Base-by-base conservation (phyloP, 2,888 invertebrate genomes). In the Laothoe populi region DNA sequence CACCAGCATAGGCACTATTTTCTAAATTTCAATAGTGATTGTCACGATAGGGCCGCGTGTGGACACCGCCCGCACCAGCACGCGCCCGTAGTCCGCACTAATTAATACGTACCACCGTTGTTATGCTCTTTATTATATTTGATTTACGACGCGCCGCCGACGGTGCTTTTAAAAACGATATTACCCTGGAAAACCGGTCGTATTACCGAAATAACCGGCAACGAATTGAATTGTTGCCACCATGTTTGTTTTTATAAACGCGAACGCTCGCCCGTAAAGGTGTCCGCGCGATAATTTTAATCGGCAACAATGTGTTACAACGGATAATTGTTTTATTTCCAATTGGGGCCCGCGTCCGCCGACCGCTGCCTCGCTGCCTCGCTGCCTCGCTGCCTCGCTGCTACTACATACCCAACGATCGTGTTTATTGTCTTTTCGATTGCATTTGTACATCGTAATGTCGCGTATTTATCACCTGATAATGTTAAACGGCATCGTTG, bases 51-150 rank as follows among this genome's bases (percentile, higher is more conserved):
- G 24, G 4, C 11, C 48, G 48, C 49, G 46, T 8, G 53, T 35
- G 19, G 59, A 19, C 19, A 44, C 19, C 42, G 42, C 16, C 26
- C 26, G 16, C 16, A 5, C 42, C 38, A 13, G 10, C 38, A 38
- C 60, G 44, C 63, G 45, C 66, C 65, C 64, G 5, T 2, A 2
- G 26, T 2, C 65, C 63, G 64, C 64, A 64, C 65, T 44, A 87
- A 89, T 89, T 86, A 87, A 88, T 86, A 85, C 83, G 82, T 82
- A 81, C 79, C 73, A 62, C 63, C 81, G 84, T 81, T 84, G 83
- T 82, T 84, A 83, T 82, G 80, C 82, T 85, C 86, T 87, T 85
- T 88, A 87, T 87, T 87, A 86, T 82, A 82, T 82, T 79, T 87
- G 85, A 88, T 88, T 85, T 87, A 88, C 82, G 79, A 73, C 74